Evolutionary conservation across 2,888 invertebrate species (phyloP).

Genomic region (Tachina grossa): DNA sequence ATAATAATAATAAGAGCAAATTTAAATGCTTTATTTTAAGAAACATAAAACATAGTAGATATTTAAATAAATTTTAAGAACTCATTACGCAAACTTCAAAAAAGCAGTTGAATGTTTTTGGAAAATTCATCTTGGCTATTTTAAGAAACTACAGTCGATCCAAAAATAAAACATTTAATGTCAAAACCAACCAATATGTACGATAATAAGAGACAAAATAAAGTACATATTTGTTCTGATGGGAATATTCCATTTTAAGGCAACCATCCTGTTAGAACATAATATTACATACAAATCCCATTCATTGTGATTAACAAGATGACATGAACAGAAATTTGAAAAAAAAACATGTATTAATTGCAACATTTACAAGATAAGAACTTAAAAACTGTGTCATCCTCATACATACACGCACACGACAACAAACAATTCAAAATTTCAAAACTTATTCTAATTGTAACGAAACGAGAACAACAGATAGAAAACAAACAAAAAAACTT

Average conservation of each 20-base stretch:
- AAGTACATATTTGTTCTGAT: background rate
- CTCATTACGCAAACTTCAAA: too few relatives aligned
- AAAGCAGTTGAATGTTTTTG: too few relatives aligned
- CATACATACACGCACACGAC: conserved; percentile 9
- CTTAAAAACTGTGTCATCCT: conserved; percentile 53
- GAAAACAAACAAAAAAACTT: conserved; percentile 20
- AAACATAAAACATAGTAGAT: too few relatives aligned
- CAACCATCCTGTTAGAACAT: background rate
- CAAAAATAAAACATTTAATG: too few relatives aligned
- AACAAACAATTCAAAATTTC: conserved; percentile 7
- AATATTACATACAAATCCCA: background rate
- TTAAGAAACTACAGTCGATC: too few relatives aligned
- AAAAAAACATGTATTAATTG: conserved; percentile 57
- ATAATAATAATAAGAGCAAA: too few relatives aligned
- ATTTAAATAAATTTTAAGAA: too few relatives aligned
- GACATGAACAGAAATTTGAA: conserved; percentile 5
- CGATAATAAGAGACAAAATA: too few relatives aligned
- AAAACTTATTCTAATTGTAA: conserved; percentile 44
- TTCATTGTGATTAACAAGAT: conserved; percentile 35
- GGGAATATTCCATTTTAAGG: background rate
- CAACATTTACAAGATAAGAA: conserved; percentile 66
- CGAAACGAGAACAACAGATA: conserved; percentile 22
- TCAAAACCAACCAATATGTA: too few relatives aligned
- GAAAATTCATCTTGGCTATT: too few relatives aligned
- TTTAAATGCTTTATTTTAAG: too few relatives aligned